These are phyloP conservation scores for Tipula lateralis DNA, from an alignment of 2,888 invertebrate genomes.

Conservation along the genomic window DNA sequence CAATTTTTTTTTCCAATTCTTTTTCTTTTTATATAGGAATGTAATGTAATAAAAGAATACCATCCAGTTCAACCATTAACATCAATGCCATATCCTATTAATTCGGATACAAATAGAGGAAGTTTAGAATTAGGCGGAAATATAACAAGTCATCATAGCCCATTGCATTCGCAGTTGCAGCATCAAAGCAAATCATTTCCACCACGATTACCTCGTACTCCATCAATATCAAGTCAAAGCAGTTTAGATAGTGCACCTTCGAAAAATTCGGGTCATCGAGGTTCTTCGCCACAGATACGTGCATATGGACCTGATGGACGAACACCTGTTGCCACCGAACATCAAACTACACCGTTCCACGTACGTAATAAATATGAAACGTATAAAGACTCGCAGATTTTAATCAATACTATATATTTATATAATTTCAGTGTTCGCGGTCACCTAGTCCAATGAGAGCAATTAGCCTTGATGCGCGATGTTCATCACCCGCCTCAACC, in stretches of 20 bases:
- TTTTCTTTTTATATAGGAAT: constrained; percentile 53
- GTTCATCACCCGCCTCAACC: constrained; percentile 54
- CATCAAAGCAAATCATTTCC: constrained; percentile 67
- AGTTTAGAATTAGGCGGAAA: constrained; percentile 56
- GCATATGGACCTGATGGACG: constrained; percentile 79
- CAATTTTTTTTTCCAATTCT: not conserved
- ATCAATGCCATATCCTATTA: constrained; percentile 45
- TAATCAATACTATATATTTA: not conserved
- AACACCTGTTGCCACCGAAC: constrained; percentile 50
- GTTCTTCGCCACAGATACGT: constrained; percentile 77
- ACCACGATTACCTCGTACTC: constrained; percentile 67
- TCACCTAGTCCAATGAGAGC: constrained; percentile 76
- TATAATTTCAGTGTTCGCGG: constrained; percentile 50
- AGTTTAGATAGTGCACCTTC: constrained; percentile 72
- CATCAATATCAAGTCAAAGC: constrained; percentile 77
- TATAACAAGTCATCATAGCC: constrained; percentile 39
- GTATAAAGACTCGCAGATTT: not conserved
- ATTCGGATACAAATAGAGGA: constrained; percentile 48
- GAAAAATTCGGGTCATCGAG: constrained; percentile 64
- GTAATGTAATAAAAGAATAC: constrained; percentile 60
- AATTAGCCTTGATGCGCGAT: constrained; percentile 70
- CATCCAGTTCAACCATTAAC: constrained; percentile 58
- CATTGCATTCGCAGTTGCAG: constrained; percentile 54
- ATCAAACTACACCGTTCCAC: constrained; percentile 32
- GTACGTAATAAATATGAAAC: no score